These are phyloP conservation scores for Drosophila subquinaria DNA, from an alignment of 2,888 invertebrate genomes.

Conservation along the genomic window DNA sequence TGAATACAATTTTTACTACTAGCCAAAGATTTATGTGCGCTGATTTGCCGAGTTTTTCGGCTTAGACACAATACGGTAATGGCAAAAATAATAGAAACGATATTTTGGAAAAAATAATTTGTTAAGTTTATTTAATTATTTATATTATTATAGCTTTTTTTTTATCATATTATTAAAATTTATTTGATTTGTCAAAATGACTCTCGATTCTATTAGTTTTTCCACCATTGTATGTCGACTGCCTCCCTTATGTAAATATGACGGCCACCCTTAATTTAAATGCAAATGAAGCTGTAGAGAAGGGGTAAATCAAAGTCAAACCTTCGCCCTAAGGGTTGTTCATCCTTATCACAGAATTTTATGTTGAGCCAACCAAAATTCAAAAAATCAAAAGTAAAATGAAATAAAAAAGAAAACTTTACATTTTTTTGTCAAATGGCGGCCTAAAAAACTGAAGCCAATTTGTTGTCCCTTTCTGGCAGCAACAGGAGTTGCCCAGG, in stretches of 20 bases:
- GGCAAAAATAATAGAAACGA: no score
- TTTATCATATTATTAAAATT: no score
- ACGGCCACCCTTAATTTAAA: slow-evolving; percentile 66
- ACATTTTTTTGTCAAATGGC: slow-evolving; percentile 54
- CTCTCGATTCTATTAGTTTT: no score
- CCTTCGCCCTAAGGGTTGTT: slow-evolving; percentile 34
- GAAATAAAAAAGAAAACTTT: slow-evolving; percentile 32
- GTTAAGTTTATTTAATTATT: no score
- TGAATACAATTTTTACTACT: slow-evolving; percentile 73
- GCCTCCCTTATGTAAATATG: slow-evolving; percentile 52
- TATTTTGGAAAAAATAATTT: no score
- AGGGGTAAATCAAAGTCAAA: slow-evolving; percentile 26
- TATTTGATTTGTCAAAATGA: no score
- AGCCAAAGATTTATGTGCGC: slow-evolving; percentile 66
- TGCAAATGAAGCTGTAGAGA: slow-evolving; percentile 59
- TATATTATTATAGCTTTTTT: no score
- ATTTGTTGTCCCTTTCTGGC: slow-evolving; percentile 28
- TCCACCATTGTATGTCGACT: background rate
- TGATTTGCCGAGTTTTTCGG: slow-evolving; percentile 46
- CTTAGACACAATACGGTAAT: background rate
- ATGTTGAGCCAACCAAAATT: slow-evolving; percentile 22
- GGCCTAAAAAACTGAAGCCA: slow-evolving; percentile 37
- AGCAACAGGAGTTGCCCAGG: slow-evolving; percentile 3
- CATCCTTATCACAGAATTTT: background rate
- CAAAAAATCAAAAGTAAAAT: slow-evolving; percentile 14